Base-by-base conservation (phyloP, 1,140 invertebrate genomes). In the Drosophila kikkawai region DNA sequence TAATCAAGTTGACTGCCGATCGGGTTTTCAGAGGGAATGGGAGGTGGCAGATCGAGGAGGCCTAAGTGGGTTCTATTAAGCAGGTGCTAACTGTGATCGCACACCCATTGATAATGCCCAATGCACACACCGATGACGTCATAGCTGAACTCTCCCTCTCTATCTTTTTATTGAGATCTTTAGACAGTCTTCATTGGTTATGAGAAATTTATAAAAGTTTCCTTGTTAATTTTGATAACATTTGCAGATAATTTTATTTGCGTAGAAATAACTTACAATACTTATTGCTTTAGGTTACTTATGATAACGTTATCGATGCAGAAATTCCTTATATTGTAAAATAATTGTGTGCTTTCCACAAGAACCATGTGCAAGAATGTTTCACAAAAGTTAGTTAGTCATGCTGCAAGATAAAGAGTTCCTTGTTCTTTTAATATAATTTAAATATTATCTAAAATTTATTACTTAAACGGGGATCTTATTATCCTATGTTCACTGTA, bases 1-100 rank as follows among this genome's bases (percentile, higher is more conserved):
- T 58, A 68, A 69, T 37, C 74, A 61, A 55, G 41, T 64, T 36
- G 39, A 65, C 11, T 65, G 73, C 42, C 59, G 59, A 19, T 39
- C 8, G 44, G 29, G 22, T 13, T 51, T 37, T 12, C n/a, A 45
- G 19, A 32, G 58, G 36, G 60, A 55, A 17, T 29, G n/a, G 6
- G 48, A 45, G 32, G 1, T 7, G 26, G 12, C 19, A 9, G 15
- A 29, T 45, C 34, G 26, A 22, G 4, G 61, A 32, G 15, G 37
- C 15, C 9, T 22, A 32, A 51, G 47, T 39, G 32, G 61, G 17
- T 32, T 58, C 11, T 44, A 41, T 36, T 68, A 47, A 45, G 34
- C 19, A 15, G 15, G 32, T 41, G 55, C 34, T 53, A 67, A 60
- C 47, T 74, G 61, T 60, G 61, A 60, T 65, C 37, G 37, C 36